These are phyloP conservation scores for Cnemophilus loriae DNA, from an alignment of 2,113 vertebrate genomes.

Conservation along the genomic window DNA sequence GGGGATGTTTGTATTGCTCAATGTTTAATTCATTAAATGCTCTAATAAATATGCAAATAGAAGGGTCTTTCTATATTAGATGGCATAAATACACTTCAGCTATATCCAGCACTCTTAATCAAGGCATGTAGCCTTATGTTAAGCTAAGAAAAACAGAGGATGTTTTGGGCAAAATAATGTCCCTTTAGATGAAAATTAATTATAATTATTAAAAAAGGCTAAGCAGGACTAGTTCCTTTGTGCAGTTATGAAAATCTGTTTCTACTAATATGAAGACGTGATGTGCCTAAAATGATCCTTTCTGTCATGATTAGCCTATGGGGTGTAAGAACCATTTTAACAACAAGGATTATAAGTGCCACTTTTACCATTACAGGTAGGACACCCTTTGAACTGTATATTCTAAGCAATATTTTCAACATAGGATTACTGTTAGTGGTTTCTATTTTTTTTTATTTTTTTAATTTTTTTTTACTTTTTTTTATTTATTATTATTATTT, in stretches of 20 bases:
- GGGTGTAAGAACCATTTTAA: neutral
- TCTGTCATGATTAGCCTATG: neutral
- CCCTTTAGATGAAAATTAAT: neutral
- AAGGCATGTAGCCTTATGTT: neutral
- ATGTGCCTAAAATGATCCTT: neutral
- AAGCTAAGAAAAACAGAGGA: neutral
- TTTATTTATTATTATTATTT: too few relatives aligned
- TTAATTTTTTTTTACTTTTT: neutral
- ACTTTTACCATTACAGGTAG: neutral
- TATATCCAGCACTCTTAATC: neutral
- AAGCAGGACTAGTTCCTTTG: neutral
- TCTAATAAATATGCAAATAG: neutral
- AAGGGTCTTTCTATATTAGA: neutral
- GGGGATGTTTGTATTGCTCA: neutral
- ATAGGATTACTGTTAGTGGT: neutral
- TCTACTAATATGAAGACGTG: neutral
- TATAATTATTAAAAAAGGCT: neutral
- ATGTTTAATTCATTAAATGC: neutral
- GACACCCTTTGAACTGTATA: neutral
- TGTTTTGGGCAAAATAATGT: neutral
- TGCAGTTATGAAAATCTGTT: neutral
- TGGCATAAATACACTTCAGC: neutral
- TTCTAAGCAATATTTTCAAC: neutral
- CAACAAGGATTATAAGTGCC: neutral
- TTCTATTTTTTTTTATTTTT: neutral